Evolutionary conservation across 1,140 invertebrate genomes (phyloP), one percentile per base, ranked within the genome.

Genomic region (Adelges cooleyi): DNA sequence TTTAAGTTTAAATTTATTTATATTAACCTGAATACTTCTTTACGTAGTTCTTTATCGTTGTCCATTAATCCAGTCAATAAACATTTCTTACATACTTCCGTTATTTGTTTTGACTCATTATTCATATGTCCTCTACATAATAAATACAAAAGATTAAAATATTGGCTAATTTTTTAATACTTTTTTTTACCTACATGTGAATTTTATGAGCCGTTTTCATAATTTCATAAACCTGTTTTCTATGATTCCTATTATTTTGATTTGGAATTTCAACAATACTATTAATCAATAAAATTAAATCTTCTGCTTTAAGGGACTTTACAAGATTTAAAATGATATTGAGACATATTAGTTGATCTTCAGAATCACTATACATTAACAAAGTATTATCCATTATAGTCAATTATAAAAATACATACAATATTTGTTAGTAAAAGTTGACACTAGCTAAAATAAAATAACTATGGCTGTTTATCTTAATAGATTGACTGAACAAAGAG

Each of bases 151-250:
- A n/a, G n/a, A n/a, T n/a, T n/a, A n/a, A n/a, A n/a, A n/a, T n/a
- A n/a, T n/a, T n/a, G n/a, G n/a, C n/a, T n/a, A n/a, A n/a, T n/a
- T n/a, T n/a, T n/a, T n/a, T n/a, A n/a, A n/a, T n/a, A n/a, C n/a
- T n/a, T 18, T 51, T 8, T 51, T 29, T 29, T 17, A 51, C 49
- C 29, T 18, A 51, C 49, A 51, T 27, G n/a, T 51, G 29, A 9
- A 51, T 29, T 29, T 51, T 17, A 51, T 51, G 29, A 3, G 49
- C 29, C 8, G 2, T 18, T 27, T 5, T 27, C 49, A 51, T 17
- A 29, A 51, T 51, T 11, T 51, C 23, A 51, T 51, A 51, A 51
- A 51, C 13, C 8, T 27, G 33, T 27, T 51, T 51, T 51, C 49
- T 51, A 29, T 51, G 49, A n/a, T 29, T 4, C 17, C 33, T 29